Percentiles rank a stretch among this genome's conserved stretches.
phyloP scores from a whole-genome alignment of 2,113 vertebrate genomes.

The Plecotus auritus region DNA sequence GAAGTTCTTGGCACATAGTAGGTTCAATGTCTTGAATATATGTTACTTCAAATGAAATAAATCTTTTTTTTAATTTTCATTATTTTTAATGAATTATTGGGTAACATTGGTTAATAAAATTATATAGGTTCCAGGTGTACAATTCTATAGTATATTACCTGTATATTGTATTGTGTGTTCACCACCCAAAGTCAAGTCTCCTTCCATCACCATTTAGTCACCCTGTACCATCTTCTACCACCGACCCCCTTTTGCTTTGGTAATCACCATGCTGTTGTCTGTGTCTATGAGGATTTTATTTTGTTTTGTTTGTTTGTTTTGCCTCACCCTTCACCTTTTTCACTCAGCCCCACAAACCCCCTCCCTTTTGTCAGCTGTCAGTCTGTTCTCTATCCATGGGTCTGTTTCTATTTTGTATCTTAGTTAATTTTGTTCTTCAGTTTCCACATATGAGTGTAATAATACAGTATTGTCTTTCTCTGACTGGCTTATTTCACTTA shows the following conservation, averaged over 20 bases:
- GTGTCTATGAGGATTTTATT: background rate
- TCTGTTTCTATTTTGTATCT: background rate
- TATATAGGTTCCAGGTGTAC: background rate
- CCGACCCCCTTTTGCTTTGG: background rate
- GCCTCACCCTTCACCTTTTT: background rate
- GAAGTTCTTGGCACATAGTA: background rate
- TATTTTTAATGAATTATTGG: background rate
- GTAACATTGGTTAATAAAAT: background rate
- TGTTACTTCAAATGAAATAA: background rate
- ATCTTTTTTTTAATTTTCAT: background rate
- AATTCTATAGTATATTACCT: background rate
- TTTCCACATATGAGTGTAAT: too few species aligned
- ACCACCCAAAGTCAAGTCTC: background rate
- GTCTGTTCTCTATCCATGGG: background rate
- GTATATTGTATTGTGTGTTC: background rate
- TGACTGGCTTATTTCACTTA: too few species aligned
- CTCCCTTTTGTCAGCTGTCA: background rate
- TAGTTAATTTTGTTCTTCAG: too few species aligned
- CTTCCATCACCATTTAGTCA: background rate
- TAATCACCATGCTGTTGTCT: background rate
- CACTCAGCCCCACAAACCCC: background rate
- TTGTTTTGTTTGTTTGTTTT: background rate
- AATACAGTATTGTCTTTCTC: too few species aligned
- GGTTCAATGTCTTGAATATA: background rate
- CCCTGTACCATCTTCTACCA: background rate